A percentile compares a stretch with the other conserved stretches of the same genome.
Evolutionary conservation across 2,888 invertebrate species (phyloP).

Genomic region (Pegoplata infirma): DNA sequence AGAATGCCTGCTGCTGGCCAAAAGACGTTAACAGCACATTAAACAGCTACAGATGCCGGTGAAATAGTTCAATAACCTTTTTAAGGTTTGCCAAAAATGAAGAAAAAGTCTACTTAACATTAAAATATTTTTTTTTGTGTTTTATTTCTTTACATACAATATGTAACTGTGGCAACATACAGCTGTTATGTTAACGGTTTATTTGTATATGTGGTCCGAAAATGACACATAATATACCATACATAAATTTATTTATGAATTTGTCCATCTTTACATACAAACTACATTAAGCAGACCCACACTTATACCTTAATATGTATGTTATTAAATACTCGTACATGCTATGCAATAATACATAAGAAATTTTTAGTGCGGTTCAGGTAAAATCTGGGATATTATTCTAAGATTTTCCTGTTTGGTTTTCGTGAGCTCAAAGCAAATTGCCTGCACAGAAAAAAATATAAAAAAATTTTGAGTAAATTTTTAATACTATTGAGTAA

Average conservation of each 20-base stretch:
- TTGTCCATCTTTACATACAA: background rate
- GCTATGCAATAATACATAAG: slow-evolving; percentile 64
- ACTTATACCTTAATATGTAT: background rate
- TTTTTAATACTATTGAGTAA: no score
- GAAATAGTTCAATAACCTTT: slow-evolving; percentile 74
- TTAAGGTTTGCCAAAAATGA: slow-evolving; percentile 71
- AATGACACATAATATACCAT: slow-evolving; percentile 37
- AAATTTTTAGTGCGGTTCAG: no score
- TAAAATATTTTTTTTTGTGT: slow-evolving; percentile 40
- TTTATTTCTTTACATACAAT: slow-evolving; percentile 33
- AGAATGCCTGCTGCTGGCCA: slow-evolving; percentile 26
- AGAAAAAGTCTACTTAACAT: slow-evolving; percentile 51
- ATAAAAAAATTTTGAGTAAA: no score
- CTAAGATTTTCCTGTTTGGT: no score
- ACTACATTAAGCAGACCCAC: background rate
- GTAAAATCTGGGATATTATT: no score
- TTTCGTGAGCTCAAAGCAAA: no score
- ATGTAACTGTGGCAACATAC: slow-evolving; percentile 43
- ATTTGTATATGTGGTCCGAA: slow-evolving; percentile 20
- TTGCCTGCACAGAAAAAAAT: no score
- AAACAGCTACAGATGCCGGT: slow-evolving; percentile 28
- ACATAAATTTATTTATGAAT: background rate
- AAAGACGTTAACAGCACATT: slow-evolving; percentile 30
- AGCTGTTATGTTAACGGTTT: slow-evolving; percentile 33
- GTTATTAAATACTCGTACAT: slow-evolving; percentile 1